Base-by-base conservation (phyloP, 2,888 invertebrate genomes). In the Eilema caniola region DNA sequence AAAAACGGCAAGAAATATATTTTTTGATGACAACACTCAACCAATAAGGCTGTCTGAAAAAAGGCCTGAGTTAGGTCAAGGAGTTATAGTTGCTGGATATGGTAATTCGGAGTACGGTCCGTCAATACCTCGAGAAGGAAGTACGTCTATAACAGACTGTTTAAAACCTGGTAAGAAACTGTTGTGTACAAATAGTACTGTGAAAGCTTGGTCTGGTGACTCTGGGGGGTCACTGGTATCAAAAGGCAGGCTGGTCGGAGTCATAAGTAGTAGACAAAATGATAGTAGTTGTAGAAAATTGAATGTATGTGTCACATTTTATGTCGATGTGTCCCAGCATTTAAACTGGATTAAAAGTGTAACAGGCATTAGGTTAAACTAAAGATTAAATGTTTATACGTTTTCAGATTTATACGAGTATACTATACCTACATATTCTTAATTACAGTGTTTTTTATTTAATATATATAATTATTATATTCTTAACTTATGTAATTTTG, bases 181-280 rank as follows among this genome's bases (percentile, higher is more conserved):
- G 2, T 57, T 88, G 11, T 87, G 86, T 71, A 80, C 87, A 1
- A 24, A 66, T 0, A 70, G 73, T 31, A 25, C 47, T 0, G 83
- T 78, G 2, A 75, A 78, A 25, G 78, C 81, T 0, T 85, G 81
- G 0, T 0, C 33, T 0, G 86, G 85, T 0, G 86, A 88, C 64
- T 87, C 86, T 0, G 88, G 87, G 8, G 87, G 87, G 0, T 65
- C 88, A 1, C 25, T 88, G 31, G 64, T 80, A 0, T 78, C 77
- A 0, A 73, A 71, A 10, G 77, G 77, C 10, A 68, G 33, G 4
- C 75, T 88, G 41, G 66, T 82, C 2, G 87, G 87, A 3, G 80
- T 88, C 0, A 82, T 72, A 7, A 82, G 84, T 0, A 68, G 69
- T 0, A 76, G 82, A 62, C 1, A 14, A 4, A 83, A 82, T 56